Percentiles rank a stretch among this genome's conserved stretches.
Evolutionary conservation across 2,113 vertebrate species (phyloP).

Genomic region (Neolamprologus sp.): DNA sequence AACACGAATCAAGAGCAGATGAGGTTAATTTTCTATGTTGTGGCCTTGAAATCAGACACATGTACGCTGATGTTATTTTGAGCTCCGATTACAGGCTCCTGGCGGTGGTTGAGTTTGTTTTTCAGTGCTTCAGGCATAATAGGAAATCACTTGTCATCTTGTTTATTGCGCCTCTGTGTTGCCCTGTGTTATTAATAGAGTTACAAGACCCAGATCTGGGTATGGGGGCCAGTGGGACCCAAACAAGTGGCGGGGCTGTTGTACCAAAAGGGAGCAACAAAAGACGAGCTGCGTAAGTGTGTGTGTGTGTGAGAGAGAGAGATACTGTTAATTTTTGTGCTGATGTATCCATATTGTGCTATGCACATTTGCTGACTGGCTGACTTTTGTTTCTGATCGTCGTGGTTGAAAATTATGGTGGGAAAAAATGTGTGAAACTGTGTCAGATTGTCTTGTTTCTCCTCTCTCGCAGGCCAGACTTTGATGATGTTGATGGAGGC

Average conservation of each 20-base stretch:
- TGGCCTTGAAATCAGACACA: background rate
- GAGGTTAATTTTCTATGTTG: background rate
- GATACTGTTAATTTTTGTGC: background rate
- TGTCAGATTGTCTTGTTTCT: background rate
- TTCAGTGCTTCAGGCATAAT: background rate
- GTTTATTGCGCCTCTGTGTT: background rate
- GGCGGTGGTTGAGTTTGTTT: background rate
- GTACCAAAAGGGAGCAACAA: conserved; percentile 80
- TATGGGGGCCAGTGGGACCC: conserved; percentile 69
- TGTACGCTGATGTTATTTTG: background rate
- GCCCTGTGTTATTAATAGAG: conserved; percentile 69
- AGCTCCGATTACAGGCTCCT: background rate
- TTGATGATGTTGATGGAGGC: conserved; percentile 76
- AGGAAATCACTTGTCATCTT: conserved; percentile 15
- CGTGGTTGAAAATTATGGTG: background rate
- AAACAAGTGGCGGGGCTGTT: conserved; percentile 66
- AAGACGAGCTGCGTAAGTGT: conserved; percentile 79
- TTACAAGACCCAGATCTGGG: conserved; percentile 82
- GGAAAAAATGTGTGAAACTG: background rate
- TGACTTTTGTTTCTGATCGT: background rate
- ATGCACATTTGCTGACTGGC: background rate
- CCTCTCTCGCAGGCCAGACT: conserved; percentile 52
- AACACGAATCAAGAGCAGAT: background rate
- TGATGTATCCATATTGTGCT: background rate
- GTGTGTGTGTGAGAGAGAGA: conserved; percentile 14